Evolutionary conservation across 2,888 invertebrate genomes (phyloP), one percentile per base, ranked within the genome.

Genomic region (Euplagia quadripunctaria): DNA sequence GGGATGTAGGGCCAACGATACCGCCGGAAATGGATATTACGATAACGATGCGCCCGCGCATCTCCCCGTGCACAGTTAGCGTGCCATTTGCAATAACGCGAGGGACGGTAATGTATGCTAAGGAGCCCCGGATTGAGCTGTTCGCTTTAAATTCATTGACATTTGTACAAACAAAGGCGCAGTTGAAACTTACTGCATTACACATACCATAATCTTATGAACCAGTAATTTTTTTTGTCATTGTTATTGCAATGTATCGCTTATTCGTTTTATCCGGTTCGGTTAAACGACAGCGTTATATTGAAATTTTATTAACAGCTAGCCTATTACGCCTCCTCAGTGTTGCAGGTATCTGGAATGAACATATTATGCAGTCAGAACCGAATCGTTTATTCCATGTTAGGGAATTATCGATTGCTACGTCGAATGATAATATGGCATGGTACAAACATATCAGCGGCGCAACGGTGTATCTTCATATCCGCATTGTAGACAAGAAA

Each of bases 21-120:
- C 87, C 89, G 88, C 79, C 89, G 91, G 93, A 93, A 92, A 89
- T 92, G 90, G 88, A 89, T 90, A 90, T 91, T 89, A 88, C 84
- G 91, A 92, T 92, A 92, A 90, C 86, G 88, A 88, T 83, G 87
- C 86, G 85, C 87, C 85, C 84, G 87, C 86, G 80, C 84, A 80
- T 82, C 80, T 81, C 79, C 70, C 84, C 77, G 72, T 74, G 72
- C 74, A 74, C 80, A 79, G 80, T 83, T 84, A 81, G 81, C 79
- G 76, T 82, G 83, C 80, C 82, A 79, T 82, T 83, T 75, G 79
- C 80, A 81, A 76, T 79, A 78, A 81, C 74, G 80, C 81, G 82
- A 83, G 78, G 80, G 81, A 72, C 82, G 79, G 75, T 82, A 82
- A 86, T 84, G 74, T 75, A 76, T 73, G 76, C 77, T 77, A 78